Evolutionary conservation across 1,140 invertebrate species (phyloP).

Genomic region (Pomacea maculata): DNA sequence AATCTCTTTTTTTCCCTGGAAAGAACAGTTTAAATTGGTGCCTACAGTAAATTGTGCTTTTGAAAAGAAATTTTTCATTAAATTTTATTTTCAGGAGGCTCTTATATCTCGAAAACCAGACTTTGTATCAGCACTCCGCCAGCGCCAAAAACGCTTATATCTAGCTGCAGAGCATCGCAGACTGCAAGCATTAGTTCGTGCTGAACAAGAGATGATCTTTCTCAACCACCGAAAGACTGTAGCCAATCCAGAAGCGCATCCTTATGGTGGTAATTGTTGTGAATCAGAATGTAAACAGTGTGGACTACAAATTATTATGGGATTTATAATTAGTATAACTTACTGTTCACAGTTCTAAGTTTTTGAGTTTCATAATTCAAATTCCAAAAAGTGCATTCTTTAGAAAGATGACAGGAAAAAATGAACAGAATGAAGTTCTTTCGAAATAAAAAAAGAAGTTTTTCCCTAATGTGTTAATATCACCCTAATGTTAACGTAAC

Average conservation of each 20-base stretch:
- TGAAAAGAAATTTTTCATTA: no score
- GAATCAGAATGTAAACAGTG: background rate
- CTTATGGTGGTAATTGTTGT: slow-evolving; percentile 53
- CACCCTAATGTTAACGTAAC: no score
- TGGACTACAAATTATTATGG: background rate
- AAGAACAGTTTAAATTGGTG: no score
- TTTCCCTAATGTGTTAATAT: no score
- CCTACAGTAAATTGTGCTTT: no score
- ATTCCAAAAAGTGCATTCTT: no score
- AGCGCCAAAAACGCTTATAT: slow-evolving; percentile 52
- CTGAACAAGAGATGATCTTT: slow-evolving; percentile 16
- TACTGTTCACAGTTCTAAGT: background rate
- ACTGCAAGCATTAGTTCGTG: slow-evolving; percentile 47
- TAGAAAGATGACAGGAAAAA: no score
- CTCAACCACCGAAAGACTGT: slow-evolving; percentile 37
- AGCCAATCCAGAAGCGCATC: slow-evolving; percentile 49
- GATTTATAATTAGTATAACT: background rate
- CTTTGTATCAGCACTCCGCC: slow-evolving; percentile 50
- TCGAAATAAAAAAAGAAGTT: no score
- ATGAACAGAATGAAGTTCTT: no score
- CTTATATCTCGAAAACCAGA: slow-evolving; percentile 44
- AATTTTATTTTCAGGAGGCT: slow-evolving; percentile 49
- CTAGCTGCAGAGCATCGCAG: slow-evolving; percentile 52
- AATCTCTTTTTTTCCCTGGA: no score
- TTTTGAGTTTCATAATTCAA: background rate